Evolutionary conservation across 1,140 invertebrate genomes (phyloP), one percentile per base, ranked within the genome.

Genomic region (Parapsyche elsis): DNA sequence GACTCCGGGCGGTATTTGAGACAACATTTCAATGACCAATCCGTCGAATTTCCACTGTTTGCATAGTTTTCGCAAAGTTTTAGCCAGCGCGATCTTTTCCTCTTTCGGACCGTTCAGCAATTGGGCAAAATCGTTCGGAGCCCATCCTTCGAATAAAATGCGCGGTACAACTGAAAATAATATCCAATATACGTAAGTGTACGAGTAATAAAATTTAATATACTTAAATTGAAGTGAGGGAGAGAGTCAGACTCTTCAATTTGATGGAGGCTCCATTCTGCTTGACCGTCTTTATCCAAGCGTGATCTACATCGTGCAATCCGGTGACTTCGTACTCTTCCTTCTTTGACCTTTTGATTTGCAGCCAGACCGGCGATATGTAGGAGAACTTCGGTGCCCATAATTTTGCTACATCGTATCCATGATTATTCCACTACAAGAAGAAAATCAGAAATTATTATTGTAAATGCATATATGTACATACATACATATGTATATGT

Each of bases 291-390:
- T 91, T 91, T 80, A 97, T 89, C 96, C 96, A 97, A n/a, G 92
- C 92, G 85, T 92, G 91, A 85, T 98, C 95, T 78, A 96, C 90
- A 88, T 96, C 94, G 86, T 96, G 94, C 2, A 91, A 90, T 10
- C 93, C 93, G 0, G 91, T 90, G 53, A 95, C 87, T 75, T 91
- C 90, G 85, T 93, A 94, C 12, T 89, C 89, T 74, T 90, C 90
- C 46, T 86, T 89, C 83, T 87, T 90, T 79, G 89, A 92, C 53
- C 91, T 86, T 84, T 92, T 91, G 19, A 98, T 87, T 89, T 98
- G 95, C 7, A 99, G 89, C 97, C 98, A 99, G 0, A 99, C 97
- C 2, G 98, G 97, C 12, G 97, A 97, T 1, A 99, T 92, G 83
- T 95, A 94, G 71, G 94, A 94, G 84, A 99, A 97, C 87, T 99